Evolutionary conservation across 2,113 vertebrate species (phyloP), one percentile per base, ranked within the genome.

Genomic region (Siniperca knerii): DNA sequence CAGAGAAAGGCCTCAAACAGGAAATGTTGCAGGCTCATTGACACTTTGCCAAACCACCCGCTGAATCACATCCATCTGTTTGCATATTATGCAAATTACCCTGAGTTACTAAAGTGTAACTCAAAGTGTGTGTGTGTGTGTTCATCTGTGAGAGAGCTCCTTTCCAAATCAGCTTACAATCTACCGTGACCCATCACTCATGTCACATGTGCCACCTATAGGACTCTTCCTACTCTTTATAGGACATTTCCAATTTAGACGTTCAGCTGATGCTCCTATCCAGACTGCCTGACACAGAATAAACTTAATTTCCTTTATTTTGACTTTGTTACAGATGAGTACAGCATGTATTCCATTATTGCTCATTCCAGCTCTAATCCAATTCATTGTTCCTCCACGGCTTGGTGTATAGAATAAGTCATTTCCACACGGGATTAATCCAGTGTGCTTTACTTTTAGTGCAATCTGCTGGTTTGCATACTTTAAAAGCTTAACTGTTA

Each of bases 21-120:
- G 85, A 91, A 89, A 78, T 68, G 78, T 68, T 52, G 64, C 82
- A 61, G 77, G 72, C 86, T 83, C 68, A 0, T 69, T 82, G 70
- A 78, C 83, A 76, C 80, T 71, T 42, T 70, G 85, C 89, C 90
- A 92, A 90, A 90, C 89, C 85, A 62, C 87, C 69, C 61, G 46
- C 78, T 75, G 55, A 91, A 87, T 92, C 85, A 71, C 54, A 52
- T 65, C 80, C 89, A 88, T 82, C 71, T 83, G 84, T 92, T 93
- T 91, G 90, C 86, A 90, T 87, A 77, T 79, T 89, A 94, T 92
- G 88, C 81, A 90, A 92, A 93, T 91, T 55, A 58, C 8, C 11
- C 18, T 0, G 69, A 52, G 84, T 81, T 79, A 76, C 66, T 84
- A 55, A 57, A 80, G 86, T 85, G 87, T 77, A 80, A 90, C 78